These are phyloP conservation scores for Drosophila parabipectinata DNA, from an alignment of 1,140 invertebrate species.

Conservation along the genomic window DNA sequence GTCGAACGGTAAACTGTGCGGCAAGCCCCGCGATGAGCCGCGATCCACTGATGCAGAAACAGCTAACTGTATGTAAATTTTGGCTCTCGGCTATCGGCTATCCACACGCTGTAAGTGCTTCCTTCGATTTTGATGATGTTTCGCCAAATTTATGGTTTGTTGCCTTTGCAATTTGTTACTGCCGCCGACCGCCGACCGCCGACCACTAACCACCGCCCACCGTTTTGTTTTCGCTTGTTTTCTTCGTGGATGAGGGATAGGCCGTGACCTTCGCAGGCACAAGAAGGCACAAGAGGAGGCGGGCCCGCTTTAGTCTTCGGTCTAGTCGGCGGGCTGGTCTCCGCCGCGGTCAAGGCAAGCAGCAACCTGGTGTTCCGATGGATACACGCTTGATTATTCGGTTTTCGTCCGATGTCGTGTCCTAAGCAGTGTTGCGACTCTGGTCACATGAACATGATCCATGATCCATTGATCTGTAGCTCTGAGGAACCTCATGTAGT, in stretches of 20 bases:
- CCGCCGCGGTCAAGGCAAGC: conserved; percentile 32
- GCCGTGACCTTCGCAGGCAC: conserved; percentile 35
- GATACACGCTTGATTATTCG: conserved; percentile 5
- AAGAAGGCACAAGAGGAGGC: conserved; percentile 1
- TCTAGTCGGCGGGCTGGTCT: conserved; percentile 2
- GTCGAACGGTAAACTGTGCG: conserved; percentile 33
- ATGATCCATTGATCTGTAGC: neutral
- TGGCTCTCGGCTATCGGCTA: conserved; percentile 23
- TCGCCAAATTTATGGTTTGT: conserved; percentile 42
- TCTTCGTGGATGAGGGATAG: neutral
- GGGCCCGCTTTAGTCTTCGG: neutral
- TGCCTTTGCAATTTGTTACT: conserved; percentile 36
- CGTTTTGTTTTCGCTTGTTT: conserved; percentile 17
- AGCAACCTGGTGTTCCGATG: conserved; percentile 8
- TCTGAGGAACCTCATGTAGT: conserved; percentile 13
- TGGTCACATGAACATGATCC: neutral
- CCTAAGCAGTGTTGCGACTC: conserved; percentile 10
- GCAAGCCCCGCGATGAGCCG: conserved; percentile 15
- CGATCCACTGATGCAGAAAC: conserved; percentile 32
- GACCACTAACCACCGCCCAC: conserved; percentile 7
- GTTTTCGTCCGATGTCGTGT: conserved; percentile 4
- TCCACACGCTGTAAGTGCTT: conserved; percentile 31
- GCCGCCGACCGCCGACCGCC: conserved; percentile 13
- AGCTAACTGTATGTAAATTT: conserved; percentile 60
- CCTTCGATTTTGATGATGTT: conserved; percentile 25